Conservation (phyloP, 2,113 vertebrate species). For the Indicator indicator region DNA sequence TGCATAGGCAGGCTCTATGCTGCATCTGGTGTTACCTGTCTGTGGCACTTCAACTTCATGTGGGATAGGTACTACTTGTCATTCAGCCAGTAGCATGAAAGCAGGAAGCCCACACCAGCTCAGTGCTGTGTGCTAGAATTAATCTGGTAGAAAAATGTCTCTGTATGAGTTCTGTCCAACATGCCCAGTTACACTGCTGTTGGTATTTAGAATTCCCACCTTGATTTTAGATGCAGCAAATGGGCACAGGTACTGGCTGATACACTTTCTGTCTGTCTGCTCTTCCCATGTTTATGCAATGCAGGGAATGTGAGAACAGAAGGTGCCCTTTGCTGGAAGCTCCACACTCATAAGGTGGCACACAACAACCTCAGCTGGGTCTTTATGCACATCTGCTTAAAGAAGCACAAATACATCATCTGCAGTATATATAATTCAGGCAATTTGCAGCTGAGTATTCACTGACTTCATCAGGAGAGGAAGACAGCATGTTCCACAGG, state of each 20-base stretch:
- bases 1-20: neutral
- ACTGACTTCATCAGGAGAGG: neutral
- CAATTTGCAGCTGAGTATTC: neutral
- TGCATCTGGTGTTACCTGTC: neutral
- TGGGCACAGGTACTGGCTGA: neutral
- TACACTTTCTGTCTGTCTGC: neutral
- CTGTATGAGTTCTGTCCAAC: fast-evolving
- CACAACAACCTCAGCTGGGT: neutral
- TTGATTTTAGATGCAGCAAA: neutral
- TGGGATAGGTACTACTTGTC: neutral
- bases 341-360: neutral
- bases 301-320: neutral
- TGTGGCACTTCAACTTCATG: neutral
- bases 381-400: neutral
- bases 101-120: neutral
- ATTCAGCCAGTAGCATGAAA: neutral
- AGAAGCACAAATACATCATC: neutral
- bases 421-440: neutral
- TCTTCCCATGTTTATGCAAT: neutral
- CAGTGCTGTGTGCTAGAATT: neutral
- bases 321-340: neutral
- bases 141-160: neutral
- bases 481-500: neutral
- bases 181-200: neutral
- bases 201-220: neutral